Conservation (phyloP, 2,113 vertebrate species). For the Okapia johnstoni region DNA sequence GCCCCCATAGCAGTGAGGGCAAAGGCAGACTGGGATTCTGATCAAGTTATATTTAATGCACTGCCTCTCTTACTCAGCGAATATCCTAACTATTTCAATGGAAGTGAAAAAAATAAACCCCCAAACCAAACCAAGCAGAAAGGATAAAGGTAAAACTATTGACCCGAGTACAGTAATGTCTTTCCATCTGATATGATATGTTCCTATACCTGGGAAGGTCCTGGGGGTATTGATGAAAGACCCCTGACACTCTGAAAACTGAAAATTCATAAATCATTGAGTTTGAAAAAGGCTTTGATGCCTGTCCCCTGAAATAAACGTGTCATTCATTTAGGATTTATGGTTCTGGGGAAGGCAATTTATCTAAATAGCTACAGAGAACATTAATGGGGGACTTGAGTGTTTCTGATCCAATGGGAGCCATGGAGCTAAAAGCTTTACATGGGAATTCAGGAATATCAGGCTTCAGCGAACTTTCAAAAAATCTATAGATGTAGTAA, state of each 20-base stretch:
- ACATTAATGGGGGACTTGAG: slow-evolving; percentile 33
- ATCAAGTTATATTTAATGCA: slow-evolving; percentile 50
- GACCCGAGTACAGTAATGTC: neutral
- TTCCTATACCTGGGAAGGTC: neutral
- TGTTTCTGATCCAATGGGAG: neutral
- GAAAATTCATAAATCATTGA: slow-evolving; percentile 14
- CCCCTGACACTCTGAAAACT: slow-evolving; percentile 27
- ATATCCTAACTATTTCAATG: slow-evolving; percentile 5
- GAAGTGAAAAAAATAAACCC: slow-evolving; percentile 10
- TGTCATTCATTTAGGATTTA: slow-evolving; percentile 22
- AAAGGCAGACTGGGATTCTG: slow-evolving; percentile 15
- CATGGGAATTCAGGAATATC: neutral
- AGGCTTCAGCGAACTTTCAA: neutral
- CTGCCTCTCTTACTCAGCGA: slow-evolving; percentile 11
- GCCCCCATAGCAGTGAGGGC: neutral
- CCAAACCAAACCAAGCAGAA: slow-evolving; percentile 35
- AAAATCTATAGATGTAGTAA: neutral
- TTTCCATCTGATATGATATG: neutral
- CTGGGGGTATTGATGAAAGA: slow-evolving; percentile 18
- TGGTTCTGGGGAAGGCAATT: slow-evolving; percentile 7
- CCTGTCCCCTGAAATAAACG: slow-evolving; percentile 49
- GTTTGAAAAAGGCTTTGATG: slow-evolving; percentile 43
- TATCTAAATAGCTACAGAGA: slow-evolving; percentile 14
- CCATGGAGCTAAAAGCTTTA: neutral
- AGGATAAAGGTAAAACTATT: slow-evolving; percentile 21